Evolutionary conservation across 2,113 vertebrate species (phyloP).

Genomic region (Paralichthys olivaceus): DNA sequence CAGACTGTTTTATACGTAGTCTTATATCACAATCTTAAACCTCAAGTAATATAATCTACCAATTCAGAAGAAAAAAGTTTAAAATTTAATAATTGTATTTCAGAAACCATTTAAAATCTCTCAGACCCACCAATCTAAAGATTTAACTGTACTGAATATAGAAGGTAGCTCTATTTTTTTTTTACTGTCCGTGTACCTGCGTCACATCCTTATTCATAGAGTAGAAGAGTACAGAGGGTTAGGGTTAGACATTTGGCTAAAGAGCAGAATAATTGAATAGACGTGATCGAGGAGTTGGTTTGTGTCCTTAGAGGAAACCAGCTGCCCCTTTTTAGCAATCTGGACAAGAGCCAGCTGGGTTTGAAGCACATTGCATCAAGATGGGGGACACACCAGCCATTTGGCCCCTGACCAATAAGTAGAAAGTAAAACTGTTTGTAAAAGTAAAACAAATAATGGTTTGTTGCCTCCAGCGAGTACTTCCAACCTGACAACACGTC

Average conservation of each 20-base stretch:
- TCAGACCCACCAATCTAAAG: not conserved
- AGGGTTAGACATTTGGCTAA: slow-evolving; percentile 34
- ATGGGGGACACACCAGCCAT: slow-evolving; percentile 84
- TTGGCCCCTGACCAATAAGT: slow-evolving; percentile 85
- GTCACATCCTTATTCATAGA: slow-evolving; percentile 1
- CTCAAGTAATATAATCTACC: too few species aligned
- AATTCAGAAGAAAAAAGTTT: too few species aligned
- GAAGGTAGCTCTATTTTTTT: too few species aligned
- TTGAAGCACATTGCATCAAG: slow-evolving; percentile 84
- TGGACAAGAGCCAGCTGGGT: slow-evolving; percentile 78
- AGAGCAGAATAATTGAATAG: slow-evolving; percentile 70
- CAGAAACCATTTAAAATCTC: too few species aligned
- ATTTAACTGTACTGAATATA: not conserved
- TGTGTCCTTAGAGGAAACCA: slow-evolving; percentile 73
- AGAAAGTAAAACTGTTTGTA: slow-evolving; percentile 82
- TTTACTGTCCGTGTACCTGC: not conserved
- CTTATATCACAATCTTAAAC: too few species aligned
- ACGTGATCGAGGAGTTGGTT: slow-evolving; percentile 73
- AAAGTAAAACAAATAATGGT: slow-evolving; percentile 70
- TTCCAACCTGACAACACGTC: slow-evolving; percentile 80
- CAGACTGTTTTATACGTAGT: too few species aligned
- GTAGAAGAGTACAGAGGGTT: not conserved
- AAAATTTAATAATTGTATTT: too few species aligned
- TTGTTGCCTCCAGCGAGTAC: slow-evolving; percentile 88
- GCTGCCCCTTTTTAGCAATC: slow-evolving; percentile 77